Base-by-base conservation (phyloP, 2,113 vertebrate species). In the Chroicocephalus ridibundus region DNA sequence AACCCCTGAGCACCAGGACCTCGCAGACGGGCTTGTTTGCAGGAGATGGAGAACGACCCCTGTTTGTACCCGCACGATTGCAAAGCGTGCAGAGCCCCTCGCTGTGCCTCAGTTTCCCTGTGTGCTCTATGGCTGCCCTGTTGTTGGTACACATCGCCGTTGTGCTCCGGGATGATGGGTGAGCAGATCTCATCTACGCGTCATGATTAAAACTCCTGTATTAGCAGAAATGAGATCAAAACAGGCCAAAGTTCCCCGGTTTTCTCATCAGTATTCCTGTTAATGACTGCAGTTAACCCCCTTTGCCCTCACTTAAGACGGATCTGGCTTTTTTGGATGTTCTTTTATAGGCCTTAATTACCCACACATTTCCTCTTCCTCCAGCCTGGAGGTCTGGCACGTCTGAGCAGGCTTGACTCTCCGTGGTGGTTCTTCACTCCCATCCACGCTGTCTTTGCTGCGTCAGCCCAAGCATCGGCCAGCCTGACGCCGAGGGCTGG, bases 341-440 rank as follows among this genome's bases (percentile, higher is more conserved):
- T 92, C 27, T 90, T 90, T 92, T 74, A 61, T n/a, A 54, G 71
- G 16, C 24, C 54, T 90, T 93, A 72, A 80, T 92, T 94, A 90
- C 58, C 36, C 38, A 14, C 7, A 5, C 34, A 38, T 77, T 94
- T 84, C 55, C 51, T 89, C 32, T 85, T 86, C 64, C 68, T 24
- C 55, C n/a, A 54, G 55, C 38, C 76, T 25, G 19, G 74, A 89
- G 57, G 47, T 51, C 61, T 92, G 81, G 74, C 55, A 89, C 29
- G 46, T 64, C 76, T 60, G 44, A 76, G 80, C 79, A 76, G 36
- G 19, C 44, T 47, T 64, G 44, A 11, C 2, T 66, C 32, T 27
- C 36, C 60, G 27, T n/a, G 36, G 9, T 8, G 66, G 68, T 57
- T 55, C 54, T 64, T 55, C 55, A 0, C 52, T 74, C 55, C 58